Evolutionary conservation across 2,113 vertebrate species (phyloP).

Genomic region (Scophthalmus maximus): DNA sequence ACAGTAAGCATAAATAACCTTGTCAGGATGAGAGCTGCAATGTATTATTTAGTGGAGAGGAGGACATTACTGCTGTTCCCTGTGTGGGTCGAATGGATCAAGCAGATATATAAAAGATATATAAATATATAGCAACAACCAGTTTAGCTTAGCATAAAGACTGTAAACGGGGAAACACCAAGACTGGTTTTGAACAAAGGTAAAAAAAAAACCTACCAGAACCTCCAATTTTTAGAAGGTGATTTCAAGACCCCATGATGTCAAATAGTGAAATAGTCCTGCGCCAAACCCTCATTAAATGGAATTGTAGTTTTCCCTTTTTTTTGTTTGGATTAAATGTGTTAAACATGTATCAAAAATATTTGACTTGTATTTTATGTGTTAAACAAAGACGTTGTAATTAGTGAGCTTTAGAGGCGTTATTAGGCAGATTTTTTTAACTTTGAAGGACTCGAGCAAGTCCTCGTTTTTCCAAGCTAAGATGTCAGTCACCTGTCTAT

Average conservation of each 20-base stretch:
- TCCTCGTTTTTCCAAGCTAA: too few relatives aligned
- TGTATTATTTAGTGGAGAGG: conserved; percentile 70
- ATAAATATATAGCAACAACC: too few relatives aligned
- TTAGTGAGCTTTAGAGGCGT: background rate
- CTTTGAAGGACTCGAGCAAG: background rate
- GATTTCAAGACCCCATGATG: too few relatives aligned
- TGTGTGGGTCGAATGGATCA: conserved; percentile 6
- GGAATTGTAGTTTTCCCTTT: background rate
- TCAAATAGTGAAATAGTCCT: too few relatives aligned
- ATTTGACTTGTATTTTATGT: background rate
- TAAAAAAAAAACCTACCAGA: too few relatives aligned
- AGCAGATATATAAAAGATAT: too few relatives aligned
- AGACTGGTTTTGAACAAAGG: background rate
- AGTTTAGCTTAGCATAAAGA: background rate
- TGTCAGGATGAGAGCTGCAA: conserved; percentile 58
- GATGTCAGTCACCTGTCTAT: background rate
- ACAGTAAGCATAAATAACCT: conserved; percentile 74
- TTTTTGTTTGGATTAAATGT: background rate
- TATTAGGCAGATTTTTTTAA: background rate
- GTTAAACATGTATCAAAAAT: background rate
- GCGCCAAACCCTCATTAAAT: too few relatives aligned
- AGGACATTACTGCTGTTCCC: conserved; percentile 49
- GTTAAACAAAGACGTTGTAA: background rate
- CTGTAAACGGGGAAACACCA: background rate
- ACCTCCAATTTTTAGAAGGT: too few relatives aligned